These are phyloP conservation scores for Pyxicephalus adspersus DNA, from an alignment of 2,113 vertebrate species.

Conservation along the genomic window DNA sequence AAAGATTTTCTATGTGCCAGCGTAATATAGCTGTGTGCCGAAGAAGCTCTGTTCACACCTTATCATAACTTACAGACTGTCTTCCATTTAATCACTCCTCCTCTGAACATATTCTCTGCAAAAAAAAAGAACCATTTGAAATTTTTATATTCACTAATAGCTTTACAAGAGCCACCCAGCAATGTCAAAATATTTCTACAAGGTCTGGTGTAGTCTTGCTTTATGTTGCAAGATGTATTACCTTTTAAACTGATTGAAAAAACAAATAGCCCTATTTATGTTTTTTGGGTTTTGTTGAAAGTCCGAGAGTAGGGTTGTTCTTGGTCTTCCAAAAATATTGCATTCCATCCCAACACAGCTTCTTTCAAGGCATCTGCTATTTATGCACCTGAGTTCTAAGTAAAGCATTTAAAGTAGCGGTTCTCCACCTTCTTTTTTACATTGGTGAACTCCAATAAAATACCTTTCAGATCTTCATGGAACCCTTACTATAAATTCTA, in stretches of 20 bases:
- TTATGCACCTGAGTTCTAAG: too few relatives aligned
- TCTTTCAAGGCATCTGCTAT: too few relatives aligned
- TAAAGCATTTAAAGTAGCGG: too few relatives aligned
- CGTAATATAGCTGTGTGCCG: slow-evolving; percentile 7
- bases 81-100: slow-evolving; percentile 8
- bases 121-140: neutral
- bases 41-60: slow-evolving; percentile 14
- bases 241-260: neutral
- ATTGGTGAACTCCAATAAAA: too few relatives aligned
- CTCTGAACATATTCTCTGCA: neutral
- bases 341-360: too few relatives aligned
- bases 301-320: too few relatives aligned
- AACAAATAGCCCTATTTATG: too few relatives aligned
- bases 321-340: too few relatives aligned
- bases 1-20: slow-evolving; percentile 7
- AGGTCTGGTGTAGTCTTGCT: neutral
- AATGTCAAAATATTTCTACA: neutral
- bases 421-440: too few relatives aligned
- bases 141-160: neutral
- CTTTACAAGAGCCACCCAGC: neutral
- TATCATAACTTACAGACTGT: slow-evolving; percentile 32
- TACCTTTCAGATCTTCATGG: too few relatives aligned
- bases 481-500: too few relatives aligned
- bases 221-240: neutral
- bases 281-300: too few relatives aligned